A percentile compares a stretch with the other conserved stretches of the same genome.
These are phyloP conservation scores for Cynaeus angustus DNA, from an alignment of 2,888 invertebrate genomes.

Conservation along the genomic window DNA sequence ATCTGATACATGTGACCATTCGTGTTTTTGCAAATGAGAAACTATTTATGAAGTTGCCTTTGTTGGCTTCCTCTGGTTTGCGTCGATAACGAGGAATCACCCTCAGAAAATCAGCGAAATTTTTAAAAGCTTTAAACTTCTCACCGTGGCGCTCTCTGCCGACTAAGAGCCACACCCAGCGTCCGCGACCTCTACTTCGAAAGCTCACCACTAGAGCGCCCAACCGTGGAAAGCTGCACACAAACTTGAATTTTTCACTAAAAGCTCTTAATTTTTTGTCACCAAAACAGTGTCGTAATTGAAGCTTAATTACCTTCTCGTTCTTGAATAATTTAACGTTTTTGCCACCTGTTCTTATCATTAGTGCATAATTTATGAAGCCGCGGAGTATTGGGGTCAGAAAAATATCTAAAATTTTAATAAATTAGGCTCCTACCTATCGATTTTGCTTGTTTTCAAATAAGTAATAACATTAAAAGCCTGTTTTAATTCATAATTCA, in stretches of 20 bases:
- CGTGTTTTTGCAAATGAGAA: conserved; percentile 71
- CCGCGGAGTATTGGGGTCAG: not conserved
- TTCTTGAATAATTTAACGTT: conserved; percentile 28
- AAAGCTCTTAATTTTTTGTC: not conserved
- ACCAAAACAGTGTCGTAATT: conserved; percentile 6
- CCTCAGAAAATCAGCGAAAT: not conserved
- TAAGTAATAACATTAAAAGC: conserved; percentile 51
- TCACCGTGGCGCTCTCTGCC: conserved; percentile 19
- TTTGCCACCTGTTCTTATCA: conserved; percentile 44
- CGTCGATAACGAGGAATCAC: conserved; percentile 53
- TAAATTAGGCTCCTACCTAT: conserved; percentile 32
- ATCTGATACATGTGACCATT: conserved; percentile 69
- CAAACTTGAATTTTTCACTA: not conserved
- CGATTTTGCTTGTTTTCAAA: conserved; percentile 41
- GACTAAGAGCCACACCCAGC: conserved; percentile 9
- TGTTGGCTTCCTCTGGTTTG: conserved; percentile 56
- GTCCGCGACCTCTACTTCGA: conserved; percentile 8
- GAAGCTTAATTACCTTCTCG: not conserved
- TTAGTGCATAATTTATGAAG: conserved; percentile 49
- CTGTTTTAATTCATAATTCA: conserved; percentile 45
- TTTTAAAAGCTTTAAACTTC: not conserved
- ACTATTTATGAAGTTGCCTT: conserved; percentile 68
- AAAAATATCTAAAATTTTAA: conserved; percentile 15
- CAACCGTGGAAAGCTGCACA: not conserved
- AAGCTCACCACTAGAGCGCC: conserved; percentile 26